Evolutionary conservation across 2,797 vertebrate species (phyloP).

Genomic region (Artibeus jamaicensis): DNA sequence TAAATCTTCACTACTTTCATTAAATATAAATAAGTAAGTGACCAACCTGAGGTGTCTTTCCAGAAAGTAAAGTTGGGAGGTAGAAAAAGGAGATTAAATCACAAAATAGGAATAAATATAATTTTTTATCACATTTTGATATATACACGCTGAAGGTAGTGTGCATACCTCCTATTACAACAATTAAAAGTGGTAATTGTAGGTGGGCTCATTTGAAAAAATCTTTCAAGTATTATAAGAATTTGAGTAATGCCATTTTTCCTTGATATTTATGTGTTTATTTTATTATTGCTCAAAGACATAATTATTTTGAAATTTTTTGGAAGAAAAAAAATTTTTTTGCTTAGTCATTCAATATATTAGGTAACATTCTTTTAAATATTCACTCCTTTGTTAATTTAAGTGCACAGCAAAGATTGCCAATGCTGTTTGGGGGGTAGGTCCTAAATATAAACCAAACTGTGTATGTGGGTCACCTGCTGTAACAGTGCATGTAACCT

Average conservation of each 20-base stretch:
- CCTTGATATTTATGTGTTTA: neutral
- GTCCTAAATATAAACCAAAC: neutral
- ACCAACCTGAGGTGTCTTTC: rapidly evolving
- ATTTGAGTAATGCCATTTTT: neutral
- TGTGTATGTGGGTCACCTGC: rapidly evolving
- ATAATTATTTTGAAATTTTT: neutral
- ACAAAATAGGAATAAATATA: neutral
- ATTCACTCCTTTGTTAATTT: neutral
- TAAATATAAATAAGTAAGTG: neutral
- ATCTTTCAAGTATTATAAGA: neutral
- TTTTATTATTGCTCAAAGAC: neutral
- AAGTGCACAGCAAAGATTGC: neutral
- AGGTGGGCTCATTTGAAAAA: neutral
- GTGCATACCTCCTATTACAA: neutral
- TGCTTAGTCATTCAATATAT: neutral
- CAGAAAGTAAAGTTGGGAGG: neutral
- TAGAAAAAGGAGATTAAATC: neutral
- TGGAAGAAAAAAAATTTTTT: neutral
- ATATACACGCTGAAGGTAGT: neutral
- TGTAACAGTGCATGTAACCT: neutral
- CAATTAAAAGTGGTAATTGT: neutral
- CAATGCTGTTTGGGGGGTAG: neutral
- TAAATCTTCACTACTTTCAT: neutral
- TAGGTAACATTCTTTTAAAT: neutral
- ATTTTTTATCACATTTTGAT: neutral